Percentiles rank a stretch among this genome's conserved stretches.
phyloP scores from a whole-genome alignment of 2,113 vertebrate genomes.

The Murina feae region DNA sequence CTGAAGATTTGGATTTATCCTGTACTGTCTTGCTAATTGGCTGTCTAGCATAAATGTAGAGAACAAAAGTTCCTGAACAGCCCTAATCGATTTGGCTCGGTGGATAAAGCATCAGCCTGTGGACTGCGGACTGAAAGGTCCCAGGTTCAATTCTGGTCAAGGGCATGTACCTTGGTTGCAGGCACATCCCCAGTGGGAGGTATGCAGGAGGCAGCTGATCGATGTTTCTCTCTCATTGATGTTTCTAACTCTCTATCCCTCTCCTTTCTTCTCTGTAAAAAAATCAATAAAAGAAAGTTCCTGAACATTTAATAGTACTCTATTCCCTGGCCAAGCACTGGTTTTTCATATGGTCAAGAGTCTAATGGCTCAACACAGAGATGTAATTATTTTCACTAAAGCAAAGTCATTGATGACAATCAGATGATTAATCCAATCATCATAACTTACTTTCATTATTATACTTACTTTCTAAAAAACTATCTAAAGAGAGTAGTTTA shows the following conservation, averaged over 20 bases:
- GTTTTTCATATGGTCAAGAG: neutral
- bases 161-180: no score
- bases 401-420: neutral
- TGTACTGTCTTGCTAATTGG: neutral
- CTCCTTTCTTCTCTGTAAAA: no score
- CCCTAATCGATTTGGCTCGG: no score
- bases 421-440: neutral
- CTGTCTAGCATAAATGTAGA: neutral
- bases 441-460: neutral
- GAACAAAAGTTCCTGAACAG: neutral
- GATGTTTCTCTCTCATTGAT: no score
- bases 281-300: no score
- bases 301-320: neutral
- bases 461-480: neutral
- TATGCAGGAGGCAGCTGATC: no score
- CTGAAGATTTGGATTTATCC: neutral
- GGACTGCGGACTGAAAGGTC: no score
- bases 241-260: no score
- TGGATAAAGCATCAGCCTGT: no score
- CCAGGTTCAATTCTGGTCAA: no score
- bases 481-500: neutral
- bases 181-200: no score
- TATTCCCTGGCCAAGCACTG: neutral
- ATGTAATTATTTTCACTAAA: constrained; percentile 1
- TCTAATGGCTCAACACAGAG: neutral